Conservation (phyloP, 2,888 invertebrate genomes). For the Beris morrisii region DNA sequence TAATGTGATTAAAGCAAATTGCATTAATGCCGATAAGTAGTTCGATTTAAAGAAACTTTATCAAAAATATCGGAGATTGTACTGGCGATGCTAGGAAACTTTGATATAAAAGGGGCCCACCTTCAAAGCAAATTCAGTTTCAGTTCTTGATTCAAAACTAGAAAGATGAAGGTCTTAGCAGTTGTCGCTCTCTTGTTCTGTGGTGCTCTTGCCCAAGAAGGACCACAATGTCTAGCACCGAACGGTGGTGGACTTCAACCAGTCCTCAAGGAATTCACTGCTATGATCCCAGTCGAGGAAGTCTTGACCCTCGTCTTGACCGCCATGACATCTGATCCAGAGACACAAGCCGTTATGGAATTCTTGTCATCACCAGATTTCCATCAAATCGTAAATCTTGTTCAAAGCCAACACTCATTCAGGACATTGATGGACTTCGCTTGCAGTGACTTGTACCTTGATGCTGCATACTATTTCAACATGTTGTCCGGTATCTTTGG, state of each 20-base stretch:
- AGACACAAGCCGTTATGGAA: conserved; percentile 34
- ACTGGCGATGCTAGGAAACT: too few relatives aligned
- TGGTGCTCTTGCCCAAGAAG: conserved; percentile 10
- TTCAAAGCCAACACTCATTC: conserved; percentile 17
- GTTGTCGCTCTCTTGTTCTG: conserved; percentile 11
- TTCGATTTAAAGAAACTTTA: too few relatives aligned
- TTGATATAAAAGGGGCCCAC: too few relatives aligned
- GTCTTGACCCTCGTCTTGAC: conserved; percentile 24
- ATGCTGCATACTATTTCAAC: conserved; percentile 34
- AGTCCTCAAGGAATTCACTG: conserved; percentile 22
- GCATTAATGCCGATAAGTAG: too few relatives aligned
- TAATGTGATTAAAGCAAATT: too few relatives aligned
- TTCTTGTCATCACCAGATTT: conserved; percentile 30
- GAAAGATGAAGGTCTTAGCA: conserved; percentile 13
- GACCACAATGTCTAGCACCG: conserved; percentile 28
- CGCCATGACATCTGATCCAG: conserved; percentile 30
- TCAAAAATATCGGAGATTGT: too few relatives aligned
- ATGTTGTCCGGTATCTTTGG: conserved; percentile 24
- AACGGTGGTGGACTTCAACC: conserved; percentile 32
- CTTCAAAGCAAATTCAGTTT: neutral
- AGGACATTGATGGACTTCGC: conserved; percentile 11
- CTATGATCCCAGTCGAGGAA: conserved; percentile 19
- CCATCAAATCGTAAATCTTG: conserved; percentile 14
- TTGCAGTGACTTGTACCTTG: conserved; percentile 32
- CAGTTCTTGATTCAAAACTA: neutral